phyloP scores from a whole-genome alignment of 2,888 invertebrate species.

The Boloria selene region DNA sequence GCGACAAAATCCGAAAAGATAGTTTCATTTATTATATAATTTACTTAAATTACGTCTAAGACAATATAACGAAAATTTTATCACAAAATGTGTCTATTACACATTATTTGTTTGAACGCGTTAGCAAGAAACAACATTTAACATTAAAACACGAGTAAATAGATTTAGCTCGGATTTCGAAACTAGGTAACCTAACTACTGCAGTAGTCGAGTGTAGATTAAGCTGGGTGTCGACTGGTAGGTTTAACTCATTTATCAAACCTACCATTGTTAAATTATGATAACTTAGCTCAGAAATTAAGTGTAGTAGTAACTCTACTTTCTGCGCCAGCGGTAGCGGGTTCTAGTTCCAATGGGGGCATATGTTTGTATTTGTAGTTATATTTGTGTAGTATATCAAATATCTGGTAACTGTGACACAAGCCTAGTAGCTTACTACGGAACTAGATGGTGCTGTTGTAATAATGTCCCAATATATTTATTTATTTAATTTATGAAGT shows the following conservation, averaged over 20 bases:
- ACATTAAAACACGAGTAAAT: constrained; percentile 38
- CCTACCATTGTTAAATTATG: constrained; percentile 11
- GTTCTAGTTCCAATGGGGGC: too few species aligned
- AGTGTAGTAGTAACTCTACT: too few species aligned
- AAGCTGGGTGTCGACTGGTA: constrained; percentile 26
- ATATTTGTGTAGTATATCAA: too few species aligned
- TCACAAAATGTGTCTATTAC: neutral
- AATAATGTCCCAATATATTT: too few species aligned
- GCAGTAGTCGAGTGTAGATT: constrained; percentile 19
- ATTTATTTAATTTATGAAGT: neutral
- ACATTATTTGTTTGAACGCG: constrained; percentile 5
- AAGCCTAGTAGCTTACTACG: too few species aligned
- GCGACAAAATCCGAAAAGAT: too few species aligned
- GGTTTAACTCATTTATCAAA: constrained; percentile 21
- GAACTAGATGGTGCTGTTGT: too few species aligned
- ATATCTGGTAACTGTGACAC: too few species aligned
- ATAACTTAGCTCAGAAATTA: constrained; percentile 1
- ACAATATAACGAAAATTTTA: neutral
- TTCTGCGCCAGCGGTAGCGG: too few species aligned
- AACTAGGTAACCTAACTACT: constrained; percentile 38
- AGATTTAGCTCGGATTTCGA: constrained; percentile 35
- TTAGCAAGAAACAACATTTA: constrained; percentile 28
- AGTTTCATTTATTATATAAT: too few species aligned
- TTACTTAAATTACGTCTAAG: too few species aligned
- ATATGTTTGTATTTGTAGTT: too few species aligned